Evolutionary conservation across 2,797 vertebrate species (phyloP).

Genomic region (Spinibarbus caldwelli): DNA sequence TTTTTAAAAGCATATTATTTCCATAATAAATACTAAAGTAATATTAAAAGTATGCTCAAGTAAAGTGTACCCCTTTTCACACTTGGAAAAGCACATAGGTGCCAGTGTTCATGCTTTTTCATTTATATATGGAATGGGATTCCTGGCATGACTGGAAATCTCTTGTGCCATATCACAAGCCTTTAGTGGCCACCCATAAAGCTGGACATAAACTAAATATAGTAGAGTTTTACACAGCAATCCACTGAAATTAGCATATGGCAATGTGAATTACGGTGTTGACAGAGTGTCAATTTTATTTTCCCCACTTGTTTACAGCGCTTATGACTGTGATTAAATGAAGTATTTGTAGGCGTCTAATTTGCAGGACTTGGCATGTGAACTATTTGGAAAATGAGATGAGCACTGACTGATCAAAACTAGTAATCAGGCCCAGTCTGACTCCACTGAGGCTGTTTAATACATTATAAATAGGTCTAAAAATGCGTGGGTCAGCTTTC

Average conservation of each 20-base stretch:
- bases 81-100: background rate
- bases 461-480: slow-evolving; percentile 22
- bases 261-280: slow-evolving; percentile 63
- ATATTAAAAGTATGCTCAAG: background rate
- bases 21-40: background rate
- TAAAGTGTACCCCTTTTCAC: background rate
- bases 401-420: slow-evolving; percentile 3
- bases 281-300: slow-evolving; percentile 67
- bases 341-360: background rate
- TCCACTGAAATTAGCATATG: slow-evolving; percentile 59
- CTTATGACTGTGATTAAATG: slow-evolving; percentile 36
- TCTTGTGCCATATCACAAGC: slow-evolving; percentile 55
- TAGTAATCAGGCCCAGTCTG: slow-evolving; percentile 17
- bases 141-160: slow-evolving; percentile 47
- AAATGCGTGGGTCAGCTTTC: background rate
- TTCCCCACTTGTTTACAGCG: slow-evolving; percentile 58
- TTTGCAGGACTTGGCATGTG: background rate
- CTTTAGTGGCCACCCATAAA: slow-evolving; percentile 65
- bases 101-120: background rate
- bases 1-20: background rate
- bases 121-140: slow-evolving; percentile 52
- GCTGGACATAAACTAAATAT: slow-evolving; percentile 73
- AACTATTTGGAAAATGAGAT: slow-evolving; percentile 18
- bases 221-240: slow-evolving; percentile 60
- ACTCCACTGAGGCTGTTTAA: background rate